A percentile compares a stretch with the other conserved stretches of the same genome.
Evolutionary conservation across 2,797 vertebrate species (phyloP).

Genomic region (Sebastolobus altivelis): DNA sequence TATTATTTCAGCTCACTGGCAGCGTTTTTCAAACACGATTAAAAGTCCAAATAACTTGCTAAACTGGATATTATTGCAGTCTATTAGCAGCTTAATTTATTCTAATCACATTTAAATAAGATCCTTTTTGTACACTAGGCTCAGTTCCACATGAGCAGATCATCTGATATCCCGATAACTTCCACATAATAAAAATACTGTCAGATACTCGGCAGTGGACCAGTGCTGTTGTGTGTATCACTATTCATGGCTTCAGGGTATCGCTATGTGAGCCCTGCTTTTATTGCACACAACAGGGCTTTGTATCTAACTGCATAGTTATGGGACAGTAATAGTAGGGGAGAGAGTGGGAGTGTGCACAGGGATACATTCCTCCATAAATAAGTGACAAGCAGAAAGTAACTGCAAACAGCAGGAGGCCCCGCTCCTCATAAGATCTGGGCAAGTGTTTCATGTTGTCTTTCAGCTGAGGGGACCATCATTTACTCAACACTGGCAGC

Average conservation of each 20-base stretch:
- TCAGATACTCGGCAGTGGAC: conserved; percentile 30
- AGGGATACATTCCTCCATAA: conserved; percentile 81
- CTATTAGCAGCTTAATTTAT: conserved; percentile 25
- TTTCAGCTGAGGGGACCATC: conserved; percentile 62
- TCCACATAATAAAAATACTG: conserved; percentile 47
- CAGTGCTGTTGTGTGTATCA: conserved; percentile 28
- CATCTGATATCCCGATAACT: conserved; percentile 54
- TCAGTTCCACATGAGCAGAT: conserved; percentile 56
- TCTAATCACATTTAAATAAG: conserved; percentile 59
- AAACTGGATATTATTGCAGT: conserved; percentile 21
- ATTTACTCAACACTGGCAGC: conserved; percentile 64
- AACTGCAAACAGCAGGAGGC: conserved; percentile 64
- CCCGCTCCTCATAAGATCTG: conserved; percentile 42
- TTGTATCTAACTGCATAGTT: conserved; percentile 70
- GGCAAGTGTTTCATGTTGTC: conserved; percentile 63
- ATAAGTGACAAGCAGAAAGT: conserved; percentile 71
- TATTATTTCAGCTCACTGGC: conserved; percentile 15
- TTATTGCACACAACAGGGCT: conserved; percentile 72
- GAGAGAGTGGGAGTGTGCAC: conserved; percentile 58
- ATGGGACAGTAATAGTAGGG: conserved; percentile 74
- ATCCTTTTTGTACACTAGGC: conserved; percentile 28
- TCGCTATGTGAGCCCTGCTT: conserved; percentile 55
- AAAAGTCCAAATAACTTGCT: conserved; percentile 19
- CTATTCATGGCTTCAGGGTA: conserved; percentile 59
- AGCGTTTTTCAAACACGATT: conserved; percentile 18